Percentiles rank a stretch among this genome's conserved stretches.
These are phyloP conservation scores for Ceratotherium simum DNA, from an alignment of 2,113 vertebrate genomes.

Conservation along the genomic window DNA sequence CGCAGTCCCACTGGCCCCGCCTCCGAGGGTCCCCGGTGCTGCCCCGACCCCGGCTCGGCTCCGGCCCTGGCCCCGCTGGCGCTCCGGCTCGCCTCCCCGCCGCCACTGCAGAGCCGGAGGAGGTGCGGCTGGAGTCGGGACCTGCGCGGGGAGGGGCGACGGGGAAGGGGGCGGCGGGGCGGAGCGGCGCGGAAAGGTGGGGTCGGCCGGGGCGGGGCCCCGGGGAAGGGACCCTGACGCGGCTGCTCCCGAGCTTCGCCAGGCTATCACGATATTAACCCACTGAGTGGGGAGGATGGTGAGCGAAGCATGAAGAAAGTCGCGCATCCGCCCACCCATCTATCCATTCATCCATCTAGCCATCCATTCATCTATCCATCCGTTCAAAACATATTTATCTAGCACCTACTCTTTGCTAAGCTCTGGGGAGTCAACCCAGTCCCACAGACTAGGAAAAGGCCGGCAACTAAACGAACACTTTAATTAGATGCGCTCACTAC, in stretches of 20 bases:
- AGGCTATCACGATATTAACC: rapidly evolving
- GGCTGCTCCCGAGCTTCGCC: neutral
- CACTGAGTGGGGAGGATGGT: neutral
- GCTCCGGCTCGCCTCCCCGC: slow-evolving; percentile 38
- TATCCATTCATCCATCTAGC: neutral
- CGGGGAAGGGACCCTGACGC: slow-evolving; percentile 16
- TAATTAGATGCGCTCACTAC: neutral
- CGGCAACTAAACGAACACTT: neutral
- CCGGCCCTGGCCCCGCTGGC: slow-evolving; percentile 47
- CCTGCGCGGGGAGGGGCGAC: slow-evolving; percentile 75
- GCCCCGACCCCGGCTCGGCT: slow-evolving; percentile 51
- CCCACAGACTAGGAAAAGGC: neutral
- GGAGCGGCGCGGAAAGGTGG: slow-evolving; percentile 75
- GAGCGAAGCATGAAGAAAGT: neutral
- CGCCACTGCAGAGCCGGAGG: slow-evolving; percentile 79
- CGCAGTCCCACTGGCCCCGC: slow-evolving; percentile 73
- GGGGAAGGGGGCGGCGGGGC: slow-evolving; percentile 69
- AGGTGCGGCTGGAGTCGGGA: slow-evolving; percentile 79
- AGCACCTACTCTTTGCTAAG: neutral
- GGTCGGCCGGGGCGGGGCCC: slow-evolving; percentile 67
- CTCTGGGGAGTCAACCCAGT: neutral
- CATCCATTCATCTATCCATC: neutral
- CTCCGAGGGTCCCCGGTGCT: slow-evolving; percentile 67
- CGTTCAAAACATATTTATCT: neutral
- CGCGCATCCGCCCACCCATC: neutral